phyloP scores from a whole-genome alignment of 2,797 vertebrate genomes.

The Fundulus diaphanus region DNA sequence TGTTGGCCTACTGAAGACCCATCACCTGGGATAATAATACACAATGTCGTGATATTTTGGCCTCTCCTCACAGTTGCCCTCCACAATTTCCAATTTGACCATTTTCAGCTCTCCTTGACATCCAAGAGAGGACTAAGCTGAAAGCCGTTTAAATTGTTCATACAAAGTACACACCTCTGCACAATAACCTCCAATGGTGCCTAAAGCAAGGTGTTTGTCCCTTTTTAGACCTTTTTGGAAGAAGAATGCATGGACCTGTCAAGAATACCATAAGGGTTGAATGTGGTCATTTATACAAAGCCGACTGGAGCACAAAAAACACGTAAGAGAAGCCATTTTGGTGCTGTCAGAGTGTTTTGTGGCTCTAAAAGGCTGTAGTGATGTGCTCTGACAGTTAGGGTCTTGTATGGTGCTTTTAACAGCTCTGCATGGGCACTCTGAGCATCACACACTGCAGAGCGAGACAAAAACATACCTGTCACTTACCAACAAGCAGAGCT shows the following conservation, averaged over 20 bases:
- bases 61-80: constrained; percentile 31
- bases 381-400: constrained; percentile 79
- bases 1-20: neutral
- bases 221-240: constrained; percentile 57
- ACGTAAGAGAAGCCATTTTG: constrained; percentile 73
- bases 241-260: constrained; percentile 71
- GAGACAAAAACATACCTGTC: constrained; percentile 81
- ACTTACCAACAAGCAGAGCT: constrained; percentile 66
- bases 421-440: constrained; percentile 77
- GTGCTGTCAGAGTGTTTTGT: constrained; percentile 81
- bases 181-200: constrained; percentile 22
- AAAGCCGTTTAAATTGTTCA: constrained; percentile 58
- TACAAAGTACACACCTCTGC: constrained; percentile 48
- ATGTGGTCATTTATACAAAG: constrained; percentile 73
- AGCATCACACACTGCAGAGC: constrained; percentile 69
- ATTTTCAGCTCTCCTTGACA: constrained; percentile 42
- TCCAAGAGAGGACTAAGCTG: constrained; percentile 40
- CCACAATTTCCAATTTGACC: constrained; percentile 38
- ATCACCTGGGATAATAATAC: constrained; percentile 24
- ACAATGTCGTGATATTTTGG: constrained; percentile 36
- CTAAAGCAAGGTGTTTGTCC: constrained; percentile 48
- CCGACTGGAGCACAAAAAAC: constrained; percentile 65
- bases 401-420: constrained; percentile 80
- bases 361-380: constrained; percentile 77
- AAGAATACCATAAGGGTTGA: constrained; percentile 61